Percentiles rank a stretch among this genome's conserved stretches.
Evolutionary conservation across 2,888 invertebrate species (phyloP).

Genomic region (Zaprionus obscuricornis): DNA sequence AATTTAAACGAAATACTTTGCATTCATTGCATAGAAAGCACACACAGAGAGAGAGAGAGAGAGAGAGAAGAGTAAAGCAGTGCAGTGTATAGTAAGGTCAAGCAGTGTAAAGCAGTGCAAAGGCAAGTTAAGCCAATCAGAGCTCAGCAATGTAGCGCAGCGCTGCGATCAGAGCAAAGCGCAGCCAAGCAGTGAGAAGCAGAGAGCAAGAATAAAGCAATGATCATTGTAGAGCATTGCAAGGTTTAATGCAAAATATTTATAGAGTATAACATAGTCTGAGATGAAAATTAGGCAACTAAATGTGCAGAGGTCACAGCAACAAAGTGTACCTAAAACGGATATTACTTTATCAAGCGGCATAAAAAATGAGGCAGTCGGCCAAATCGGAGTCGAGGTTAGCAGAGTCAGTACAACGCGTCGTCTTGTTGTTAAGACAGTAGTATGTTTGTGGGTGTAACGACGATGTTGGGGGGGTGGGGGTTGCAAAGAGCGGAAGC

Average conservation of each 20-base stretch:
- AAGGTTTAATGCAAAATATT: too few relatives aligned
- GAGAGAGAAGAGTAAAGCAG: too few relatives aligned
- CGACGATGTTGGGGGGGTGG: background rate
- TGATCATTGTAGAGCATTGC: too few relatives aligned
- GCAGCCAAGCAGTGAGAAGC: too few relatives aligned
- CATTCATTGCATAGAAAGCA: conserved; percentile 33
- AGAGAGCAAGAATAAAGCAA: too few relatives aligned
- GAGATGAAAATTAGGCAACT: background rate
- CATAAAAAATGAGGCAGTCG: conserved; percentile 74
- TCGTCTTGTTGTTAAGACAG: conserved; percentile 14
- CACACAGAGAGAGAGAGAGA: background rate
- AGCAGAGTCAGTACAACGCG: conserved; percentile 25
- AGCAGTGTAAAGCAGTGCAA: too few relatives aligned
- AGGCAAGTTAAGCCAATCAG: too few relatives aligned
- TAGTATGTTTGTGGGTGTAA: background rate
- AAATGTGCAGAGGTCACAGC: background rate
- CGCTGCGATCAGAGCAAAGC: too few relatives aligned
- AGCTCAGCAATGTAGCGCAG: too few relatives aligned
- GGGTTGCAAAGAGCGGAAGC: conserved; percentile 63
- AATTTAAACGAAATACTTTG: conserved; percentile 43
- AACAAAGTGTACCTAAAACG: conserved; percentile 70
- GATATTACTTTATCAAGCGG: conserved; percentile 78
- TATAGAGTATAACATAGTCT: too few relatives aligned
- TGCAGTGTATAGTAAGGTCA: too few relatives aligned
- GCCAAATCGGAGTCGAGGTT: conserved; percentile 56